Evolutionary conservation across 2,888 invertebrate genomes (phyloP), one percentile per base, ranked within the genome.

Genomic region (Microctonus brassicae): DNA sequence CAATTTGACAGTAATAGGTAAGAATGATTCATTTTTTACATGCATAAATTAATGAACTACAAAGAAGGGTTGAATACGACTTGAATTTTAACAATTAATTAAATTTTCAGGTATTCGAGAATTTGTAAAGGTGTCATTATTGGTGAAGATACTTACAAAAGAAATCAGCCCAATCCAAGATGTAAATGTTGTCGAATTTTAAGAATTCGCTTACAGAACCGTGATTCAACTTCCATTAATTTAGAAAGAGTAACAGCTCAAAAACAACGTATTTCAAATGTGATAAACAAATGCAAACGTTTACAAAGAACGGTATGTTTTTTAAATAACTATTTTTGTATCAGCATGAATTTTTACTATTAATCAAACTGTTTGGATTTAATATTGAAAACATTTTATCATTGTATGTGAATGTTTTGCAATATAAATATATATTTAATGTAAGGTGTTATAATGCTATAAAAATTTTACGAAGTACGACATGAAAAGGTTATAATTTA

Each of bases 121-220:
- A 5, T 10, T 20, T 61, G 61, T 34, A 34, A 61, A 34, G 61
- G 61, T 20, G 61, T 61, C 1, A 33, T 61, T 61, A 11, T 20
- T 34, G 61, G 61, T 17, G 61, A 61, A 34, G 61, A 61, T 9
- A n/a, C 61, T 4, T 61, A 61, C 17, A 34, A 34, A 34, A 61
- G 61, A 61, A 61, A 34, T 61, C 61, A 34, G 34, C 7, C 10
- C 2, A 61, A 61, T 61, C 20, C 61, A 24, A 34, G 61, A 39
- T 61, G 36, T 61, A 61, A 24, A 61, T 61, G 36, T 26, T 61
- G 61, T 34, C 33, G 36, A 61, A 34, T 34, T n/a, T 24, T 61
- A 22, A 34, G 61, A n/a, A 33, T 34, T 34, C 36, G 39, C 9
- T 39, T 61, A 34, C 34, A n/a, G 10, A 61, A 13, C 13, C 17